phyloP scores from a whole-genome alignment of 2,888 invertebrate species.

The Catocala nupta region DNA sequence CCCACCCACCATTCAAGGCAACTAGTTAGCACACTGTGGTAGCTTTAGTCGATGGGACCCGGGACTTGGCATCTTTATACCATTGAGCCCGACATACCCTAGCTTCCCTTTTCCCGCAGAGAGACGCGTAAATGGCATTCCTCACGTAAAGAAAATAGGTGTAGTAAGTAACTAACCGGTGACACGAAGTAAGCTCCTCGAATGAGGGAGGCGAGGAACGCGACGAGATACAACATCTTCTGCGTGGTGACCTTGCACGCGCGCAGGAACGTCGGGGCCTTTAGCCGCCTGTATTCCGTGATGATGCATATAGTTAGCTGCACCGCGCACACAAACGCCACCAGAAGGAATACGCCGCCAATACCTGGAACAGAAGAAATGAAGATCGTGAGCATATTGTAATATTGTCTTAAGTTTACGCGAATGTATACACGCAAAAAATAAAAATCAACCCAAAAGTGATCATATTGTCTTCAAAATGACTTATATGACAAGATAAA shows the following conservation, averaged over 20 bases:
- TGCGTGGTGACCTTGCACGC: conserved; percentile 96
- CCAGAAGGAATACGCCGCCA: conserved; percentile 92
- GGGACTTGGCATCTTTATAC: no score
- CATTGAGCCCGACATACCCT: no score
- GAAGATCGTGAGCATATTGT: not conserved
- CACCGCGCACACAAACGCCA: conserved; percentile 94
- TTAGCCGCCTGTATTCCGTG: conserved; percentile 93
- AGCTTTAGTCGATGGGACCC: no score
- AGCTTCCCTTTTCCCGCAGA: no score
- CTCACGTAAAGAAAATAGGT: no score
- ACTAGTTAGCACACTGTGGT: no score
- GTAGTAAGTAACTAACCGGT: conserved; percentile 92
- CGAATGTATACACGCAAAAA: no score
- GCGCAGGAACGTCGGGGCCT: conserved; percentile 92
- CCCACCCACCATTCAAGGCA: no score
- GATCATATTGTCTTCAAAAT: no score
- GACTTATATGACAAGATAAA: no score
- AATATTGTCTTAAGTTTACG: not conserved
- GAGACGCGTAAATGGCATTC: no score
- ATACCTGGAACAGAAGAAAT: conserved; percentile 79
- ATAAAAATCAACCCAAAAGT: no score
- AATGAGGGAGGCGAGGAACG: conserved; percentile 94
- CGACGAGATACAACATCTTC: conserved; percentile 95
- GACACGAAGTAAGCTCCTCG: conserved; percentile 96
- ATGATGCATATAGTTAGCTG: conserved; percentile 95